A percentile compares a stretch with the other conserved stretches of the same genome.
Conservation (phyloP, 2,797 vertebrate genomes). For the Masticophis lateralis region DNA sequence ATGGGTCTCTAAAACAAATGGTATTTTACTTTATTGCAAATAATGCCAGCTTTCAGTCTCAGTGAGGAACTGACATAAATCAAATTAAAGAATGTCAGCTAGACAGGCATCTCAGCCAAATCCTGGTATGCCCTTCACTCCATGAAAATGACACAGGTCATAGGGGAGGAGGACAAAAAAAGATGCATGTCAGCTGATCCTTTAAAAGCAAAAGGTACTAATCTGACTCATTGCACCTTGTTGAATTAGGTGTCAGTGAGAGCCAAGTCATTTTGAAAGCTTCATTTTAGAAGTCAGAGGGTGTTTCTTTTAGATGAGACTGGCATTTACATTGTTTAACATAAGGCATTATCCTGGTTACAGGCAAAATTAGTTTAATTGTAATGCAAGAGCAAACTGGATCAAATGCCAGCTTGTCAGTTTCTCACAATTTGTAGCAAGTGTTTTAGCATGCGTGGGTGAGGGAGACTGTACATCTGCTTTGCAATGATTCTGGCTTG, state of each 20-base stretch:
- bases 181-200: background rate
- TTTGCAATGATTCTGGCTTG: background rate
- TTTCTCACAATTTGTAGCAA: background rate
- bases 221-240: background rate
- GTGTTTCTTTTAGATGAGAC: background rate
- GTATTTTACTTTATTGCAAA: slow-evolving; percentile 41
- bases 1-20: slow-evolving; percentile 33
- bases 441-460: background rate
- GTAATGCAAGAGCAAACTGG: background rate
- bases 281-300: background rate
- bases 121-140: slow-evolving; percentile 15
- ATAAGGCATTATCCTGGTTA: background rate
- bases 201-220: background rate
- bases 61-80: slow-evolving; percentile 44
- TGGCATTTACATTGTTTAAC: background rate
- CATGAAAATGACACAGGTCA: slow-evolving; percentile 12
- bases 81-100: slow-evolving; percentile 18
- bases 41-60: slow-evolving; percentile 49
- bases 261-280: slow-evolving; percentile 3
- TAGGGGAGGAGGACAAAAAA: background rate
- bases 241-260: background rate
- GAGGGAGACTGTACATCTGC: background rate
- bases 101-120: slow-evolving; percentile 23
- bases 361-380: background rate
- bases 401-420: background rate